These are phyloP conservation scores for Micoletzkya japonica DNA, from an alignment of 2,888 invertebrate species.

Conservation along the genomic window DNA sequence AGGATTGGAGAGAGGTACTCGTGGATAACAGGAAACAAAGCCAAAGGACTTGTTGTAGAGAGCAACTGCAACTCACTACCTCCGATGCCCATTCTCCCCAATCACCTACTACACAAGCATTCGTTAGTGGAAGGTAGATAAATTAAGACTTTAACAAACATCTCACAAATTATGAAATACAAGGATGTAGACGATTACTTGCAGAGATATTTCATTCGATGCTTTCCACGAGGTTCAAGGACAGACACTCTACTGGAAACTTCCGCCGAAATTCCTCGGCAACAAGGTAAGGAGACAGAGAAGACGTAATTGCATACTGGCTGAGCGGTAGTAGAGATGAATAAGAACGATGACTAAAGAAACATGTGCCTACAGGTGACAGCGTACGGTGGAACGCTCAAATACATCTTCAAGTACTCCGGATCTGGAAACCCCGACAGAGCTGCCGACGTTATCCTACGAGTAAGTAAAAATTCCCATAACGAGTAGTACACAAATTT, in stretches of 20 bases:
- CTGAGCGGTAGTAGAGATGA: neutral
- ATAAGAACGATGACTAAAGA: neutral
- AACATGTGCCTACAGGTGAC: conserved; percentile 65
- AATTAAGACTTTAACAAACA: neutral
- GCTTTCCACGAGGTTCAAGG: conserved; percentile 54
- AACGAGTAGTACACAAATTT: neutral
- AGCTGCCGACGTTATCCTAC: conserved; percentile 56
- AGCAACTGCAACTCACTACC: conserved; percentile 49
- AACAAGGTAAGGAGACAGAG: conserved; percentile 71
- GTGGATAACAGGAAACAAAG: neutral
- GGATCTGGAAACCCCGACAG: conserved; percentile 54
- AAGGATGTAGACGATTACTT: conserved; percentile 20
- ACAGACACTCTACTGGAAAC: conserved; percentile 77
- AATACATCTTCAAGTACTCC: conserved; percentile 72
- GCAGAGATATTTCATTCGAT: conserved; percentile 42
- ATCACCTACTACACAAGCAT: conserved; percentile 41
- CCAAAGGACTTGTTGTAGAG: conserved; percentile 3
- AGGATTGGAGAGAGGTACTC: conserved; percentile 19
- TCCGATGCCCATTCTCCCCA: conserved; percentile 52
- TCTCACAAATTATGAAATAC: neutral
- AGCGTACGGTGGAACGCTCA: conserved; percentile 86
- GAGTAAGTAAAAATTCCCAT: conserved; percentile 40
- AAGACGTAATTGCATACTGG: neutral
- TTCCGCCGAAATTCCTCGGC: conserved; percentile 81
- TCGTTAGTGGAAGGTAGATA: conserved; percentile 39